phyloP scores from a whole-genome alignment of 2,113 vertebrate species.

The Egretta garzetta region DNA sequence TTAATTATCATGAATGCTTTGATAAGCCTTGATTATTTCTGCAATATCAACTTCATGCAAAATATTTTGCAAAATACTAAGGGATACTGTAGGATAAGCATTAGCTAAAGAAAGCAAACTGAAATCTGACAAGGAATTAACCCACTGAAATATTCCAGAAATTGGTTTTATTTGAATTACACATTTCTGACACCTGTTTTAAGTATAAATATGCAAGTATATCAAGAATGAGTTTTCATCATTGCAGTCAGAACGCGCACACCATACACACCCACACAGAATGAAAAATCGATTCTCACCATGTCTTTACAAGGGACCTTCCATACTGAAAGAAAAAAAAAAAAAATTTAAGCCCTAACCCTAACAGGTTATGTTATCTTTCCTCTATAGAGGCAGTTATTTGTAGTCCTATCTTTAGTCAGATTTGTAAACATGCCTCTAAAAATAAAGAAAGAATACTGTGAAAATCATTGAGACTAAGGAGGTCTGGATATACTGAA shows the following conservation, averaged over 20 bases:
- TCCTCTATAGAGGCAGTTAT: neutral
- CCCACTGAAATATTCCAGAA: neutral
- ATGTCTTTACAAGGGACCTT: neutral
- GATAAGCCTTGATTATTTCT: neutral
- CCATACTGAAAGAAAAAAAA: neutral
- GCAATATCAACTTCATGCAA: neutral
- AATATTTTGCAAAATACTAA: neutral
- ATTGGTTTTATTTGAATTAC: neutral
- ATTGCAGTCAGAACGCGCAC: neutral
- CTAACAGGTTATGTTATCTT: neutral
- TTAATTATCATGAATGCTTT: neutral
- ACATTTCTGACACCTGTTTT: neutral
- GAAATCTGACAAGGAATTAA: neutral
- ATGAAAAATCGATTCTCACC: neutral
- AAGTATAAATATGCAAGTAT: neutral
- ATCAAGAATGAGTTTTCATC: neutral
- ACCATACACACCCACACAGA: neutral
- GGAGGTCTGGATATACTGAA: neutral
- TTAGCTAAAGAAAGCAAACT: neutral
- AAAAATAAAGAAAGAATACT: neutral
- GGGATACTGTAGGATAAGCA: neutral
- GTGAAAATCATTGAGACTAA: neutral
- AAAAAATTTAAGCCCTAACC: neutral
- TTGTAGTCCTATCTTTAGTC: neutral
- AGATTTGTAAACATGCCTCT: neutral